Conservation (phyloP, 2,113 vertebrate species). For the Ctenodactylus gundi region DNA sequence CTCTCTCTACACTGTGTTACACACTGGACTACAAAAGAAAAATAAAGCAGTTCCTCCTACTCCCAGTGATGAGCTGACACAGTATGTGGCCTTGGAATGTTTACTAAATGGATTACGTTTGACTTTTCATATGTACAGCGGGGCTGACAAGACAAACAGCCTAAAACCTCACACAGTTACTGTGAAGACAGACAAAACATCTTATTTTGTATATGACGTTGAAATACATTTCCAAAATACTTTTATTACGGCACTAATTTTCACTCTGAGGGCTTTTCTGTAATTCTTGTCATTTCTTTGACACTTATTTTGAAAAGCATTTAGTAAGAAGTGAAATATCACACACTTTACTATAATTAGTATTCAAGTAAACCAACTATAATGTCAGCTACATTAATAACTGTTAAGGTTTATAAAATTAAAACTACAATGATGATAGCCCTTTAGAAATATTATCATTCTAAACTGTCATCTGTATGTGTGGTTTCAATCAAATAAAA, state of each 20-base stretch:
- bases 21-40: background rate
- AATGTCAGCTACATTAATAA: background rate
- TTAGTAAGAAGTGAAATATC: slow-evolving; percentile 25
- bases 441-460: slow-evolving; percentile 21
- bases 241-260: slow-evolving; percentile 27
- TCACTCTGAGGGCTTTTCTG: background rate
- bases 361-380: background rate
- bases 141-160: background rate
- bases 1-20: background rate
- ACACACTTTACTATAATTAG: background rate
- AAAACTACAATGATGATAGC: slow-evolving; percentile 1
- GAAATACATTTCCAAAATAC: slow-evolving; percentile 19
- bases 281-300: slow-evolving; percentile 21
- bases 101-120: background rate
- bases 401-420: background rate
- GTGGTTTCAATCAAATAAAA: slow-evolving; percentile 57
- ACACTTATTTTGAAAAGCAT: slow-evolving; percentile 16
- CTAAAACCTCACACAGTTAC: background rate
- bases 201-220: background rate
- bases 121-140: background rate
- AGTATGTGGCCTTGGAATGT: background rate
- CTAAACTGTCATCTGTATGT: slow-evolving; percentile 13
- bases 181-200: background rate
- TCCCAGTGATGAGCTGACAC: background rate
- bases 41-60: background rate